Evolutionary conservation across 2,113 vertebrate species (phyloP).

Genomic region (Mastomys coucha): DNA sequence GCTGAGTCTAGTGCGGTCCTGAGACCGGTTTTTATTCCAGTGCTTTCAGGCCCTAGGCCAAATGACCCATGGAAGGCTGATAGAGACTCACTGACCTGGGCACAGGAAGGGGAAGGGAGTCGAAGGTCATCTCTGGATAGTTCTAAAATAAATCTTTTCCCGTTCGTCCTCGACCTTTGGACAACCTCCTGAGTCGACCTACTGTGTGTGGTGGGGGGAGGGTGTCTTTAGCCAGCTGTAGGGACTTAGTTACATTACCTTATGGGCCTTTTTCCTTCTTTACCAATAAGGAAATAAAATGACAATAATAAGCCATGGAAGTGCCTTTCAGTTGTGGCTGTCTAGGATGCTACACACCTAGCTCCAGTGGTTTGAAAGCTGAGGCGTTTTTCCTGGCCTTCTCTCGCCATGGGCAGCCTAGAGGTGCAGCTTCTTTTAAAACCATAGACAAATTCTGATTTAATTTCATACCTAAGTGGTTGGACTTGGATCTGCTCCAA

Average conservation of each 20-base stretch:
- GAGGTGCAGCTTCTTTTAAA: conserved; percentile 4
- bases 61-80: conserved; percentile 55
- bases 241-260: background rate
- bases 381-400: conserved; percentile 22
- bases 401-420: background rate
- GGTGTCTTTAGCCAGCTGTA: background rate
- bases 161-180: conserved; percentile 3
- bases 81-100: conserved; percentile 65
- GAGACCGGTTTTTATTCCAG: conserved; percentile 14
- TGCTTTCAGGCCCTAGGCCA: conserved; percentile 63
- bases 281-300: background rate
- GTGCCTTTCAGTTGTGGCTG: background rate
- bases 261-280: conserved; percentile 31
- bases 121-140: conserved; percentile 54
- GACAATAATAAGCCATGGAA: background rate
- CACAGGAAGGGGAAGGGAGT: conserved; percentile 54
- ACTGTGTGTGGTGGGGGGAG: no score
- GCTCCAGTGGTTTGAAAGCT: conserved; percentile 11
- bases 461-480: conserved; percentile 3
- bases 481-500: conserved; percentile 58
- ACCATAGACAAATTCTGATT: conserved; percentile 6
- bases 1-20: conserved; percentile 32
- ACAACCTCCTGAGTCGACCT: background rate
- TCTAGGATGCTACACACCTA: background rate
- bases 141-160: conserved; percentile 51